Evolutionary conservation across 2,797 vertebrate species (phyloP), one percentile per base, ranked within the genome.

Genomic region (Pangasius macronema): DNA sequence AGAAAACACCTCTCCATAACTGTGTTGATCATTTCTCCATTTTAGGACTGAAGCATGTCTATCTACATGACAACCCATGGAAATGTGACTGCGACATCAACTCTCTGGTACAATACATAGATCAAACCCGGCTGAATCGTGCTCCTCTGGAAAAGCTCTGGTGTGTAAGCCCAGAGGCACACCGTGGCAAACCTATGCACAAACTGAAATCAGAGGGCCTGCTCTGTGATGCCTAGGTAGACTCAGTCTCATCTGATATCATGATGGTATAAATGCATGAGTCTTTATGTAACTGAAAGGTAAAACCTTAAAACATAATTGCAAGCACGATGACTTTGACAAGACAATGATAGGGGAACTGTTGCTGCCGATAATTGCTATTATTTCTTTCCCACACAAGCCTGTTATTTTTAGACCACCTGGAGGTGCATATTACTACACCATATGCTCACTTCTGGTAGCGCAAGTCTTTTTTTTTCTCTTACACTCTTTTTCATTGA

Each of bases 31-130:
- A 33, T 13, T 85, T 65, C 51, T 76, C 36, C 68, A 63, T 75
- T 81, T 70, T 90, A 97, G 96, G 87, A 36, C 89, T 96, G 88
- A 95, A 92, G 90, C 94, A 94, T 87, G 89, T 95, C 67, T 89
- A 92, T 90, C 92, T 96, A 81, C 94, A 96, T 30, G 91, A 95
- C 83, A 97, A 96, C 88, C 93, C 91, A 0, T 96, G 95, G 95
- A 91, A 91, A 49, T 96, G 96, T 85, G 95, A 96, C 94, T 96
- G 96, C 89, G 93, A 91, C 85, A 92, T 97, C 39, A 88, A 87
- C 81, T 90, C 94, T 16, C 86, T 96, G 86, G 87, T 95, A 82
- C 90, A 84, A 33, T 96, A 95, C 93, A 87, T 96, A 80, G 87
- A 86, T 53, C 91, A 93, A 81, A 94, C 90, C 51, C 92, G 90